Evolutionary conservation across 2,113 vertebrate species (phyloP).

Genomic region (Corvus cornix): DNA sequence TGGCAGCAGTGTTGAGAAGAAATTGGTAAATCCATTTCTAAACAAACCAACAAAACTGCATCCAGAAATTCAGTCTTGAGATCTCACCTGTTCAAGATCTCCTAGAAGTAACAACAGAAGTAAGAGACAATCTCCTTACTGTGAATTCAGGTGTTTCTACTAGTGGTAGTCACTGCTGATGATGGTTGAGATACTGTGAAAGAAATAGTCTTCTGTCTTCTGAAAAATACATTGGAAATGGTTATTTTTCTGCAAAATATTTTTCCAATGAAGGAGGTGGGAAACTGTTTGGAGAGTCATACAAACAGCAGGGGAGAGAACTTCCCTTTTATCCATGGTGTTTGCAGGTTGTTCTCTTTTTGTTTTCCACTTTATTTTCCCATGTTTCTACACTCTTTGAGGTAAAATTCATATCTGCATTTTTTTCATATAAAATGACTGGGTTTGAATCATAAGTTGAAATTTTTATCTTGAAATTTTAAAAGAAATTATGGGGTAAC

Average conservation of each 20-base stretch:
- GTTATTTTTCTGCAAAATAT: neutral
- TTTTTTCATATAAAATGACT: neutral
- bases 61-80: neutral
- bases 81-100: neutral
- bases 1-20: neutral
- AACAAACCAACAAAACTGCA: neutral
- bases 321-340: neutral
- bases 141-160: neutral
- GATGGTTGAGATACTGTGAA: neutral
- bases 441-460: neutral
- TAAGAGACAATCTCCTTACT: neutral
- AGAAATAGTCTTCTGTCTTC: neutral
- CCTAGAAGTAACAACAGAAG: neutral
- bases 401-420: neutral
- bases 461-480: neutral
- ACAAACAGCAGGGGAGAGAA: neutral
- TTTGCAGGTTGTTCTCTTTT: neutral
- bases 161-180: neutral
- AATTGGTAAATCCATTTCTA: neutral
- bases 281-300: neutral
- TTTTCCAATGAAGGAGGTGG: neutral
- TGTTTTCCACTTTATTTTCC: neutral
- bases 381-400: neutral
- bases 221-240: neutral
- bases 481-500: neutral